Evolutionary conservation across 2,113 vertebrate genomes (phyloP).

Genomic region (Suricata suricatta): DNA sequence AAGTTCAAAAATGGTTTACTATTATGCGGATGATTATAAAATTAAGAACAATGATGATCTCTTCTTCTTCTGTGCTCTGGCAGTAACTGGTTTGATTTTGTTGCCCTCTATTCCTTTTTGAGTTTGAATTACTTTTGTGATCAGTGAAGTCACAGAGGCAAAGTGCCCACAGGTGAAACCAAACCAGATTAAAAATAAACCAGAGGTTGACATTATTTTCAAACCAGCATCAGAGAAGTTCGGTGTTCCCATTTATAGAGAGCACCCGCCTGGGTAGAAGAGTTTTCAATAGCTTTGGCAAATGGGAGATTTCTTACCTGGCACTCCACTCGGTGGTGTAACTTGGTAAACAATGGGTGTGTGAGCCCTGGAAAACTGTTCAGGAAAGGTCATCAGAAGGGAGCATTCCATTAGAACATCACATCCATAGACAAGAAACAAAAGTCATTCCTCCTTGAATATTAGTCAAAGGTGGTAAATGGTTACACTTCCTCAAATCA

Average conservation of each 20-base stretch:
- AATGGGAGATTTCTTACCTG: conserved; percentile 81
- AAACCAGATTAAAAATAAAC: conserved; percentile 36
- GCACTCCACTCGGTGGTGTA: conserved; percentile 82
- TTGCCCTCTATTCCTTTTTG: background rate
- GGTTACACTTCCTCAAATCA: background rate
- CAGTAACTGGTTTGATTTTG: background rate
- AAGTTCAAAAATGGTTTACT: background rate
- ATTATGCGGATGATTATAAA: background rate
- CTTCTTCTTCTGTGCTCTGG: background rate
- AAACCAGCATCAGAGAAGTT: conserved; percentile 1
- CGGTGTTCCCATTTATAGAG: background rate
- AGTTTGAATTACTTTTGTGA: background rate
- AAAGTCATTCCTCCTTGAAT: background rate
- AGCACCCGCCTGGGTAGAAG: background rate
- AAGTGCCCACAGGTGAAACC: background rate
- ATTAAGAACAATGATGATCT: background rate
- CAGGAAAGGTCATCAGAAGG: conserved; percentile 55
- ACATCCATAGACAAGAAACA: background rate
- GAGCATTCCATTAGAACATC: background rate
- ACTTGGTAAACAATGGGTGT: conserved; percentile 84
- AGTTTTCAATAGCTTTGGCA: conserved; percentile 14
- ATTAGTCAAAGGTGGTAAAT: background rate
- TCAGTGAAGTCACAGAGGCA: background rate
- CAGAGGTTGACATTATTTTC: background rate
- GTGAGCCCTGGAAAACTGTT: conserved; percentile 83